These are phyloP conservation scores for Leucoraja erinaceus DNA, from an alignment of 2,113 vertebrate species.

Conservation along the genomic window DNA sequence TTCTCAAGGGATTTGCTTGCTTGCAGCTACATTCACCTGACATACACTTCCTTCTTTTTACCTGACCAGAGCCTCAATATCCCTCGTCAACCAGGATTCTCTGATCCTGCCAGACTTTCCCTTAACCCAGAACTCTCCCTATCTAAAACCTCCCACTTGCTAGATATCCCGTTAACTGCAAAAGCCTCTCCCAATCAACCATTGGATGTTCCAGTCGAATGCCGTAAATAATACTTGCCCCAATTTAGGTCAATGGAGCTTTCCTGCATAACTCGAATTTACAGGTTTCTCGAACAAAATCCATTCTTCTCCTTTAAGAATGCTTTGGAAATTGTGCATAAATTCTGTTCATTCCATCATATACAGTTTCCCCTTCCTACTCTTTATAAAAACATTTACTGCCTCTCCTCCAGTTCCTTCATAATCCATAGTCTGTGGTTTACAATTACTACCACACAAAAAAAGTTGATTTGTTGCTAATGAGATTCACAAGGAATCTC, in stretches of 20 bases:
- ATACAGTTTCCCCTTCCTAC: neutral
- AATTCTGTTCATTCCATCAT: neutral
- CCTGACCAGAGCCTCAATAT: no score
- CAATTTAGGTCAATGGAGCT: neutral
- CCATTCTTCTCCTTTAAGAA: neutral
- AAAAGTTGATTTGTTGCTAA: neutral
- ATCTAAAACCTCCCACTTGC: no score
- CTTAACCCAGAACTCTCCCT: no score
- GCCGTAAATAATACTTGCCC: no score
- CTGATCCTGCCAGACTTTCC: no score
- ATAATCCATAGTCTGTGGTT: neutral
- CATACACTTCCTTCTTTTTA: no score
- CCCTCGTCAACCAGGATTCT: no score
- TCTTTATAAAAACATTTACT: neutral
- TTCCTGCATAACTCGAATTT: neutral
- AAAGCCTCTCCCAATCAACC: no score
- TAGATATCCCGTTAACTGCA: no score
- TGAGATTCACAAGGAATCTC: neutral
- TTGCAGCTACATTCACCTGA: no score
- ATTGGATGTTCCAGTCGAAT: no score
- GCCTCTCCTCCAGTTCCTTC: neutral
- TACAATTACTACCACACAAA: neutral
- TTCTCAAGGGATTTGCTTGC: no score
- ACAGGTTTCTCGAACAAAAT: neutral
- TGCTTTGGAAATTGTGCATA: neutral